Percentiles rank a stretch among this genome's conserved stretches.
phyloP scores from a whole-genome alignment of 2,888 invertebrate genomes.

The Dilophus febrilis region DNA sequence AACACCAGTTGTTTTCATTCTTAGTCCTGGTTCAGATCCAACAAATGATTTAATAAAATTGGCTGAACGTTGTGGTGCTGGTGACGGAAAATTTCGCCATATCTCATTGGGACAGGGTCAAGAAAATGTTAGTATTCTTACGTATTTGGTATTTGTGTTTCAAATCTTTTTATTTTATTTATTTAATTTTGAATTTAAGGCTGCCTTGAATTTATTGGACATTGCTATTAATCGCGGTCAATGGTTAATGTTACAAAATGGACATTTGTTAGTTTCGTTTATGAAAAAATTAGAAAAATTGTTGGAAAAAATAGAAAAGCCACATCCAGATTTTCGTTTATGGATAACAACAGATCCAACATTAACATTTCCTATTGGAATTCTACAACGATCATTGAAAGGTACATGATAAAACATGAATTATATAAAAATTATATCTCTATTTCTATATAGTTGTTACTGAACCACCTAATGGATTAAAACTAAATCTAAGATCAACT shows the following conservation, averaged over 20 bases:
- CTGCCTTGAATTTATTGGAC: constrained; percentile 50
- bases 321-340: constrained; percentile 79
- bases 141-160: background rate
- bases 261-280: constrained; percentile 68
- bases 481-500: constrained; percentile 73
- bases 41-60: constrained; percentile 70
- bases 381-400: constrained; percentile 70
- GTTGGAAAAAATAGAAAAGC: constrained; percentile 58
- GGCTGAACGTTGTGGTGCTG: constrained; percentile 50
- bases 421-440: constrained; percentile 1
- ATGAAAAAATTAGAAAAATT: constrained; percentile 66
- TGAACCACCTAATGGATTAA: constrained; percentile 81
- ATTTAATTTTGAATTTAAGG: constrained; percentile 31
- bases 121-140: constrained; percentile 49
- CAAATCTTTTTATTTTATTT: background rate
- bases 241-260: constrained; percentile 89
- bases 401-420: constrained; percentile 29
- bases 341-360: constrained; percentile 89
- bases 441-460: constrained; percentile 59
- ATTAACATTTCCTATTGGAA: constrained; percentile 73
- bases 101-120: constrained; percentile 89
- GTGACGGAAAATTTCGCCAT: constrained; percentile 65
- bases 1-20: constrained; percentile 81
- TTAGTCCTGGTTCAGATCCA: constrained; percentile 90
- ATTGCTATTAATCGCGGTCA: constrained; percentile 57